Conservation (phyloP, 2,797 vertebrate species). For the Gymnodraco acuticeps region DNA sequence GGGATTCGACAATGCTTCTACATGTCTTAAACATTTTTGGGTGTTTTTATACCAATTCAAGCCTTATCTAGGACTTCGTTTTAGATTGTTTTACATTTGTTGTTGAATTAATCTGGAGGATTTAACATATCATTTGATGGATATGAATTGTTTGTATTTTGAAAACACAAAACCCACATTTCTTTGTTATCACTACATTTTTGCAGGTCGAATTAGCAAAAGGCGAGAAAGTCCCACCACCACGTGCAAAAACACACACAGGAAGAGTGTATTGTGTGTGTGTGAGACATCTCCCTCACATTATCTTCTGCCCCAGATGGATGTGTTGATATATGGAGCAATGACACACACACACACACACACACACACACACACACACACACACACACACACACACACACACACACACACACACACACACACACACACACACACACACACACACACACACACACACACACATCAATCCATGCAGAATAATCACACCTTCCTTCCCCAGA, state of each 20-base stretch:
- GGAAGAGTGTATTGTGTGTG: no score
- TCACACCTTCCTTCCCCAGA: conserved; percentile 32
- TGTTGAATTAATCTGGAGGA: background rate
- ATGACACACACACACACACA: background rate
- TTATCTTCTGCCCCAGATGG: conserved; percentile 25
- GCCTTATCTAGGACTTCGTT: no score
- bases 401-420: conserved; percentile 9
- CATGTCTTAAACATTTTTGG: no score
- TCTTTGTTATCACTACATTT: no score
- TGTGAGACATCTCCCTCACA: no score
- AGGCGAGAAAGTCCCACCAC: background rate
- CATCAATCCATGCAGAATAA: conserved; percentile 32
- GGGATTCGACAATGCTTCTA: no score
- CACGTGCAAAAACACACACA: background rate
- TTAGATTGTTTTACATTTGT: background rate
- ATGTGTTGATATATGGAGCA: conserved; percentile 23
- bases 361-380: background rate
- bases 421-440: conserved; percentile 25
- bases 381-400: conserved; percentile 8
- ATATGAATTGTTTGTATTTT: background rate
- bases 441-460: background rate
- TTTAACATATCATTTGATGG: background rate
- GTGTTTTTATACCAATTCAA: no score
- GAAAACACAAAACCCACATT: background rate
- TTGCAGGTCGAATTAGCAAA: background rate